These are phyloP conservation scores for Pelusios castaneus DNA, from an alignment of 2,113 vertebrate species.

Conservation along the genomic window DNA sequence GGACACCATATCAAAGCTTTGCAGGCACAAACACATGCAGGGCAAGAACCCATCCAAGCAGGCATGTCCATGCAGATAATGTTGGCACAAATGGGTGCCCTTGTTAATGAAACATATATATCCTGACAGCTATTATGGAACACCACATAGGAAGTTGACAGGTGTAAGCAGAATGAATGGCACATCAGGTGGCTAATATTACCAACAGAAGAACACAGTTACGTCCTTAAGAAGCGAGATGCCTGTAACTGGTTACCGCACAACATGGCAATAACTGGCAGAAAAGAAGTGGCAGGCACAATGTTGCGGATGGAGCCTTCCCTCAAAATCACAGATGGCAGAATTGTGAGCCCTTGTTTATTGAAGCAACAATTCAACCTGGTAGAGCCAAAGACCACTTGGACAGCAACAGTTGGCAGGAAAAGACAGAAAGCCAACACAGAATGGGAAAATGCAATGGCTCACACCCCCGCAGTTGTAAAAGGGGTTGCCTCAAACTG, in stretches of 20 bases:
- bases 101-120: conserved; percentile 5
- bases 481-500: neutral
- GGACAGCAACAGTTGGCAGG: neutral
- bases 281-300: neutral
- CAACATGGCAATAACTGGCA: neutral
- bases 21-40: accelerated
- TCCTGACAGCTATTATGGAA: neutral
- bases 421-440: neutral
- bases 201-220: neutral
- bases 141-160: neutral
- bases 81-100: neutral
- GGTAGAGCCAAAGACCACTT: neutral
- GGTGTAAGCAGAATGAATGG: neutral
- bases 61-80: neutral
- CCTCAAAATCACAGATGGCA: neutral
- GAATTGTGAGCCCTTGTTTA: neutral
- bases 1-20: neutral
- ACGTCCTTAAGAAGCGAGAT: neutral
- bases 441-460: neutral
- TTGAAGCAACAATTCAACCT: neutral
- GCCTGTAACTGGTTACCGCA: neutral
- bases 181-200: neutral
- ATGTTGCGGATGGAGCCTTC: neutral
- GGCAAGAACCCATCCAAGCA: neutral
- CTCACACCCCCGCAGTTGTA: neutral